Conservation (phyloP, 2,888 invertebrate species). For the Cheilosia pagana region DNA sequence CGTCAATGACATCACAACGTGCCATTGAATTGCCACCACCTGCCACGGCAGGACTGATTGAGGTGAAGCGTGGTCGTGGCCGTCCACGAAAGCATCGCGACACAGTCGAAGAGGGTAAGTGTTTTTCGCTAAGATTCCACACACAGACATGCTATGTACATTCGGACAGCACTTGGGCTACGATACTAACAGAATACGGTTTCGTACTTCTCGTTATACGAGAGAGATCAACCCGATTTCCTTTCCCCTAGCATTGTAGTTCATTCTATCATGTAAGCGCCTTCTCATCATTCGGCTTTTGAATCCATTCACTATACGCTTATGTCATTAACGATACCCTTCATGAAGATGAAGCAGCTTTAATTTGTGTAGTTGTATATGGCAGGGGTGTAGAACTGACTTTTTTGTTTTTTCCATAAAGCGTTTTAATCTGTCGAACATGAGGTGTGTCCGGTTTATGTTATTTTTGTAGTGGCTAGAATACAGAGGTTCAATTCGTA, state of each 20-base stretch:
- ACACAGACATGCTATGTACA: conserved; percentile 38
- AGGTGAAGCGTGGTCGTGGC: conserved; percentile 83
- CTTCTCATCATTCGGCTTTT: conserved; percentile 21
- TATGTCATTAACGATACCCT: conserved; percentile 41
- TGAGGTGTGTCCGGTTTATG: no score
- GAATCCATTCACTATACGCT: conserved; percentile 13
- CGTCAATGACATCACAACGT: conserved; percentile 77
- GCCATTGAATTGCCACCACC: conserved; percentile 76
- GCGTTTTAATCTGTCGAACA: neutral
- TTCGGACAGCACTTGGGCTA: conserved; percentile 54
- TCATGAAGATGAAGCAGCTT: conserved; percentile 7
- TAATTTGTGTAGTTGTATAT: conserved; percentile 5
- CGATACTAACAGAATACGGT: conserved; percentile 54
- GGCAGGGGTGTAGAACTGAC: neutral
- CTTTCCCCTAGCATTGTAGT: conserved; percentile 2
- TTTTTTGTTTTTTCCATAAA: neutral
- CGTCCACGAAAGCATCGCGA: conserved; percentile 83
- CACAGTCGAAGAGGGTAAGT: conserved; percentile 82
- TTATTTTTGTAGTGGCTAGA: neutral
- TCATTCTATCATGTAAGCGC: conserved; percentile 29
- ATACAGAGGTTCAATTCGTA: no score
- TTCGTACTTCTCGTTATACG: conserved; percentile 7
- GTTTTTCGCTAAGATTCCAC: neutral
- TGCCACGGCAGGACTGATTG: conserved; percentile 77
- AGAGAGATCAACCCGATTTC: neutral